These are phyloP conservation scores for Rattus rattus DNA, from an alignment of 2,113 vertebrate species.

Conservation along the genomic window DNA sequence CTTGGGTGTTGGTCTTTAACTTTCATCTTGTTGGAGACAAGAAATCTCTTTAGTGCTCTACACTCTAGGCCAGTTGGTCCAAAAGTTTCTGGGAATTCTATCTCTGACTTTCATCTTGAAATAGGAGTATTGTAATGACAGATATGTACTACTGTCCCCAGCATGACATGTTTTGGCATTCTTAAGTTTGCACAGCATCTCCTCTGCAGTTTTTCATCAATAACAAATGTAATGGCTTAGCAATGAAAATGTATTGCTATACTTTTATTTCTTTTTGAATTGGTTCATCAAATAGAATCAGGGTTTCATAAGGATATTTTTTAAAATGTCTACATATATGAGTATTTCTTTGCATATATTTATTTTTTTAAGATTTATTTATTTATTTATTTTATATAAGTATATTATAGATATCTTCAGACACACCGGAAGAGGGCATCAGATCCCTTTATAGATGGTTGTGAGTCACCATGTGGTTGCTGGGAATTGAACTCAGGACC, in stretches of 20 bases:
- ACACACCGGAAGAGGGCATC: too few species aligned
- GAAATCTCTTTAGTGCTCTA: neutral
- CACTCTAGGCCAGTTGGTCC: accelerated
- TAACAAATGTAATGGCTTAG: neutral
- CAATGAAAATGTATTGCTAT: neutral
- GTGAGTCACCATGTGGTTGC: too few species aligned
- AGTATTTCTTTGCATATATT: neutral
- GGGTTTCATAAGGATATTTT: neutral
- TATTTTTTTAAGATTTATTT: too few species aligned
- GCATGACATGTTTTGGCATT: neutral
- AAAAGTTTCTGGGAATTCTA: neutral
- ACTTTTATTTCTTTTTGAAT: neutral
- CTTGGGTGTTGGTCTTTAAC: neutral
- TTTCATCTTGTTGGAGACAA: too few species aligned
- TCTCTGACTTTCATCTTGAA: neutral
- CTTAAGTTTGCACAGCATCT: neutral
- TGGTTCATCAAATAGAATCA: neutral
- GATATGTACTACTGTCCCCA: neutral
- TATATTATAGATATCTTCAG: too few species aligned
- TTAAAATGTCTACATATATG: neutral
- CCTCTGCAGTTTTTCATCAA: neutral
- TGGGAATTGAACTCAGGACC: too few species aligned
- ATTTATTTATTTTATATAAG: too few species aligned
- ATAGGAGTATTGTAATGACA: neutral
- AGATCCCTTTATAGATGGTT: too few species aligned